Evolutionary conservation across 2,113 vertebrate species (phyloP), one percentile per base, ranked within the genome.

Genomic region (Spea bombifrons): DNA sequence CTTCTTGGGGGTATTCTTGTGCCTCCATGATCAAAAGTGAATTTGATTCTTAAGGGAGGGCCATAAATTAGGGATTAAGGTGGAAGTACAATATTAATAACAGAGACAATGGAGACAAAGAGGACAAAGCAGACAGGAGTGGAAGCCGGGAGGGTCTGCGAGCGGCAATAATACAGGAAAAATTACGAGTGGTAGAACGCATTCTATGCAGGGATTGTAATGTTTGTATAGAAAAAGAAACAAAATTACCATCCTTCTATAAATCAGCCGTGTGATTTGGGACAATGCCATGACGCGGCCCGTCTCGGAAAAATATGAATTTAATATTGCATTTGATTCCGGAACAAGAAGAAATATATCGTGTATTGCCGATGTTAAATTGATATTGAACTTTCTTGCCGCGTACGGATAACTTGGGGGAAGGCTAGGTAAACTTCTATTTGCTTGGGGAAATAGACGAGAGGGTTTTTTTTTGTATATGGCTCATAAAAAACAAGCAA

Each of bases 181-280:
- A 73, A 66, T 55, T 30, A 57, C 4, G 63, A 73, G 64, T 8
- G 61, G 70, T 55, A 17, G 10, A 67, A 49, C 57, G 59, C 49
- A 12, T 57, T 48, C 70, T 9, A 73, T 66, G 77, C 52, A 4
- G 52, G 4, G 46, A 72, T 15, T 3, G 70, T 50, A 16, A 73
- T 16, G n/a, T 73, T 70, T 66, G 49, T 50, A 66, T 55, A 45
- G 44, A 8, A 80, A 17, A 44, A 47, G 30, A 73, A 59, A 67
- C 44, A 73, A 61, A 59, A 73, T 80, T 80, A 73, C 70, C 77
- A 49, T 73, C 50, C n/a, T n/a, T 73, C 71, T 53, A 67, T 80
- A 80, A 73, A 73, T 80, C 77, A 73, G 71, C 50, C 10, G 13
- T 67, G 71, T 67, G 77, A 80, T 73, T 80, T 80, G 63, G 71